Evolutionary conservation across 2,888 invertebrate genomes (phyloP), one percentile per base, ranked within the genome.

Genomic region (Ormyrus labotus): DNA sequence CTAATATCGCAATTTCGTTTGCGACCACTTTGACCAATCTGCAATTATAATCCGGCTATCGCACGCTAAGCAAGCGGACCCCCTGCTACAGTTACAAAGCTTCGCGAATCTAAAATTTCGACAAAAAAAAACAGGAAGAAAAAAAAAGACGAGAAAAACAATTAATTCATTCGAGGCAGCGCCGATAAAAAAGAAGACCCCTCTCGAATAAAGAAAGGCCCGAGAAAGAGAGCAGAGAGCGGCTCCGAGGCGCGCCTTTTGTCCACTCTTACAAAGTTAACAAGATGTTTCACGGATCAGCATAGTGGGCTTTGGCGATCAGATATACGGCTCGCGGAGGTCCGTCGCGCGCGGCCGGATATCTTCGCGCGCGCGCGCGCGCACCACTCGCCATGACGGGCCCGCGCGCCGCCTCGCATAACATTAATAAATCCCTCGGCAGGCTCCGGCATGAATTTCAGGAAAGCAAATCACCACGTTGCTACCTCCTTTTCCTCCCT

Each of bases 231-330:
- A 34, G 34, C 2, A 34, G 34, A 34, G 34, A 4, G 34, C 34
- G 34, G 34, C 4, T 68, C 19, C 51, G 48, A 6, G 67, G 70
- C 61, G 55, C 65, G 76, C 34, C 70, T 63, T 71, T 81, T 81
- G 81, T 81, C 78, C 78, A 67, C 47, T 64, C n/a, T 67, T 65
- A 81, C 79, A 81, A 81, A 79, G 87, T 86, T 89, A 89, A 89
- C 88, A 87, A 89, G 89, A 89, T 88, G 87, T 89, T 89, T 89
- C 88, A 88, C 88, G 88, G 87, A 89, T 89, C 88, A 87, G 83
- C 87, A 83, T 87, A 86, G 87, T 85, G 87, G 84, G 84, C 87
- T 83, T 4, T 34, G 85, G 85, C 83, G 87, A 88, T 89, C 86
- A 84, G 86, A 87, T 86, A 87, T 86, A 73, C 34, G 4, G 55